Evolutionary conservation across 2,113 vertebrate genomes (phyloP).

Genomic region (Chelonoidis abingdonii): DNA sequence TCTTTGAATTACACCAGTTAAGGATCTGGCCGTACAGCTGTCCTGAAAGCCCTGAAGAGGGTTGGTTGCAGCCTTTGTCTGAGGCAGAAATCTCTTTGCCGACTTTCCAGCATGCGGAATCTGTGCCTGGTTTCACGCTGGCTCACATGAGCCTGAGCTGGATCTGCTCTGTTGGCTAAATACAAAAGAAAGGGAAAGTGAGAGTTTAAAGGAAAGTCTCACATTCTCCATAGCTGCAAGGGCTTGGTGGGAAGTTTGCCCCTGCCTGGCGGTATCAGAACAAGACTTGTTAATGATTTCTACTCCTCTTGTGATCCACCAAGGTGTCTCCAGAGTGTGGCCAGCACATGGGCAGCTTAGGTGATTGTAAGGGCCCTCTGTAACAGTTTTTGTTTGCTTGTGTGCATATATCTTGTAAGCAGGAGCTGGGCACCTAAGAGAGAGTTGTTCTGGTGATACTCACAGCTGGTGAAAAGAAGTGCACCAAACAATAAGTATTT

Average conservation of each 20-base stretch:
- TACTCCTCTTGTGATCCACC: rapidly evolving
- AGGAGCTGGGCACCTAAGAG: background rate
- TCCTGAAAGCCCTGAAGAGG: rapidly evolving
- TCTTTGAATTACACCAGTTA: rapidly evolving
- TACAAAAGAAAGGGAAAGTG: background rate
- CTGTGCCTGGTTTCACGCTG: rapidly evolving
- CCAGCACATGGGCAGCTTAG: background rate
- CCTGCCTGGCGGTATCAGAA: rapidly evolving
- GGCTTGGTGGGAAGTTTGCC: rapidly evolving
- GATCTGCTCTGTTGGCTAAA: background rate
- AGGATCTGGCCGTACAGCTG: rapidly evolving
- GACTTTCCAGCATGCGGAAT: background rate
- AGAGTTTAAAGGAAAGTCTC: background rate
- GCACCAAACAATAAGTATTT: background rate
- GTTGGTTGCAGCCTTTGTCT: rapidly evolving
- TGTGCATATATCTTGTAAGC: slow-evolving; percentile 56
- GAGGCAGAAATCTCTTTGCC: background rate
- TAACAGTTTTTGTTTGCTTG: slow-evolving; percentile 41
- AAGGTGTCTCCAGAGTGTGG: rapidly evolving
- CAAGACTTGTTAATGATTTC: background rate
- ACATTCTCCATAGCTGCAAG: rapidly evolving
- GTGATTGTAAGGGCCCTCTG: background rate
- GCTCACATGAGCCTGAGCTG: too few species aligned
- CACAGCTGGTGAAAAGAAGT: background rate
- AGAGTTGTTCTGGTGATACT: background rate